Percentiles rank a stretch among this genome's conserved stretches.
phyloP scores from a whole-genome alignment of 1,140 invertebrate species.

The Bombyx mandarina region DNA sequence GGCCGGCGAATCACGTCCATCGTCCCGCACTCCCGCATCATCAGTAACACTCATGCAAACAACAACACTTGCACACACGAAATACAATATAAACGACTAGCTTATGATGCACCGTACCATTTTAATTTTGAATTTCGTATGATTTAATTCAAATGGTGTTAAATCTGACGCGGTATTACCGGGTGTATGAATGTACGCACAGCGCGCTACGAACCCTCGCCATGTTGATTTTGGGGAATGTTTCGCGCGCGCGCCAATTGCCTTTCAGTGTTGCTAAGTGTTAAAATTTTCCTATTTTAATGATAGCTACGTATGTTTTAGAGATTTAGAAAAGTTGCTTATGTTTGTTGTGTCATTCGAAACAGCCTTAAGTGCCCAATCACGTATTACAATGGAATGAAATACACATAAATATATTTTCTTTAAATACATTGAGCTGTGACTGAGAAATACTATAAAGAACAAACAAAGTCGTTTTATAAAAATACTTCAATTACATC shows the following conservation, averaged over 20 bases:
- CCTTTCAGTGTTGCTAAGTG: constrained; percentile 27
- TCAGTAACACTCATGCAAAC: constrained; percentile 61
- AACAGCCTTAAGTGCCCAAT: too few relatives aligned
- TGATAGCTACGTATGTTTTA: neutral
- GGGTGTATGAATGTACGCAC: constrained; percentile 31
- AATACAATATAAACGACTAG: constrained; percentile 27
- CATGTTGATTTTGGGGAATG: constrained; percentile 51
- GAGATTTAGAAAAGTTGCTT: neutral
- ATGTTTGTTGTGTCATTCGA: too few relatives aligned
- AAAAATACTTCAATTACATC: too few relatives aligned
- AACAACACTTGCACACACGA: constrained; percentile 38
- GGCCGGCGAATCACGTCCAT: constrained; percentile 59
- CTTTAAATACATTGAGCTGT: too few relatives aligned
- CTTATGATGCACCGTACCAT: constrained; percentile 51
- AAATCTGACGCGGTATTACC: constrained; percentile 12
- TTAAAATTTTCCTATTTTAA: constrained; percentile 9
- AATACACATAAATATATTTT: too few relatives aligned
- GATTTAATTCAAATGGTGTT: constrained; percentile 1
- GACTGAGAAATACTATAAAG: too few relatives aligned
- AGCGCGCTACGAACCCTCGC: constrained; percentile 47
- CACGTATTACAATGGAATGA: too few relatives aligned
- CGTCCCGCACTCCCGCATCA: constrained; percentile 51
- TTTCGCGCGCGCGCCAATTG: constrained; percentile 64
- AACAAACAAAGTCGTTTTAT: too few relatives aligned
- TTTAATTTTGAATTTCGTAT: constrained; percentile 20